Evolutionary conservation across 2,113 vertebrate species (phyloP).

Genomic region (Shinisaurus crocodilurus): DNA sequence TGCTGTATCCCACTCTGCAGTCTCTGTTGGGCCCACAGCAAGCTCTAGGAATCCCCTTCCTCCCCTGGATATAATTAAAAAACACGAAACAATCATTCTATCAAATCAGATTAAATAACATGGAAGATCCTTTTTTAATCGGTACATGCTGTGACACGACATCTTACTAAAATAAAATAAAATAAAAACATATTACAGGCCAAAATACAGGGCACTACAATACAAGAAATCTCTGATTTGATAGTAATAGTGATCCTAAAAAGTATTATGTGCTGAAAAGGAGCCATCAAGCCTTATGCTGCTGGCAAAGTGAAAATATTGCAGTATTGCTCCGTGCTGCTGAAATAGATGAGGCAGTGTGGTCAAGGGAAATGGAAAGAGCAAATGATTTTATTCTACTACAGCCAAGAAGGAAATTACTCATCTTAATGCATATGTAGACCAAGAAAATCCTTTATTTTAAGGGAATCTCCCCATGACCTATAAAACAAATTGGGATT

Average conservation of each 20-base stretch:
- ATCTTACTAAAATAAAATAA: neutral
- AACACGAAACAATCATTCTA: neutral
- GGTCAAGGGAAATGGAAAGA: neutral
- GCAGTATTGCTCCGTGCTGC: neutral
- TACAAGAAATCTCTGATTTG: conserved; percentile 13
- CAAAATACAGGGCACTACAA: conserved; percentile 1
- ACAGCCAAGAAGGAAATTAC: neutral
- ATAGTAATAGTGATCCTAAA: neutral
- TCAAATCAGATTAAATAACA: neutral
- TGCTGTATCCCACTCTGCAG: too few species aligned
- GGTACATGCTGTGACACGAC: neutral
- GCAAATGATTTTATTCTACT: conserved; percentile 14
- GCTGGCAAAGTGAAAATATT: conserved; percentile 3
- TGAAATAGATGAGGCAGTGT: conserved; percentile 9
- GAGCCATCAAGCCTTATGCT: neutral
- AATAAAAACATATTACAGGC: neutral
- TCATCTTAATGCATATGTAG: neutral
- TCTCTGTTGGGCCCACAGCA: too few species aligned
- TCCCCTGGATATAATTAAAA: too few species aligned
- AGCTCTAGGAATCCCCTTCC: too few species aligned
- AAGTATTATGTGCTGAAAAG: neutral
- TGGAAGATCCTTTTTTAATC: neutral
- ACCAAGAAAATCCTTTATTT: neutral
- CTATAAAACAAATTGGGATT: neutral
- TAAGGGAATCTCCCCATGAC: neutral